Evolutionary conservation across 2,113 vertebrate species (phyloP), one percentile per base, ranked within the genome.

Genomic region (Pipa parva): DNA sequence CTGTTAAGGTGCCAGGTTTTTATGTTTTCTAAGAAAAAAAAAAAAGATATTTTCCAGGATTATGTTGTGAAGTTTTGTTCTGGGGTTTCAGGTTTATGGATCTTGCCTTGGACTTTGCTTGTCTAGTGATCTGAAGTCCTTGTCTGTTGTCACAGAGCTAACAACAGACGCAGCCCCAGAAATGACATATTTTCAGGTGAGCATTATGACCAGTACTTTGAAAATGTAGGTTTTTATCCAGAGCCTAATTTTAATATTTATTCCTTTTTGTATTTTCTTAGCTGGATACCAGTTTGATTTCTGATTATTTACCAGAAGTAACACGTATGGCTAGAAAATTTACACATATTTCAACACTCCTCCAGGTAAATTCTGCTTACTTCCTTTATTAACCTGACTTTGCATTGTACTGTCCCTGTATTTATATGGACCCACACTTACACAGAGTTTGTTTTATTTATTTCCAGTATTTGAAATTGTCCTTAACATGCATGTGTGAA

Each of bases 311-410:
- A 65, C 93, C 95, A 6, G 96, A 99, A 78, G 89, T 99, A 36
- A 98, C 96, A 61, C 89, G 92, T 71, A 98, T 98, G 97, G 94
- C 97, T 7, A 87, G 94, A 59, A 99, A 98, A 76, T 99, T 99
- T 79, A 98, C 96, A 61, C 95, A 98, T 74, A 97, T 99, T 86
- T 98, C 97, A 61, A 95, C 97, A 21, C 87, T 98, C 26, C 81
- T 97, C 67, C 96, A 93, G 90, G 92, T 93, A 45, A 15, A 2
- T 17, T n/a, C n/a, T n/a, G n/a, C n/a, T n/a, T n/a, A n/a, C n/a
- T n/a, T n/a, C n/a, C n/a, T n/a, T n/a, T n/a, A n/a, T n/a, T n/a
- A n/a, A n/a, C n/a, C n/a, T n/a, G n/a, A n/a, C n/a, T n/a, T n/a
- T n/a, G n/a, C n/a, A n/a, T n/a, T n/a, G n/a, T n/a, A n/a, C n/a